Conservation (phyloP, 2,113 vertebrate species). For the Aythya baeri region DNA sequence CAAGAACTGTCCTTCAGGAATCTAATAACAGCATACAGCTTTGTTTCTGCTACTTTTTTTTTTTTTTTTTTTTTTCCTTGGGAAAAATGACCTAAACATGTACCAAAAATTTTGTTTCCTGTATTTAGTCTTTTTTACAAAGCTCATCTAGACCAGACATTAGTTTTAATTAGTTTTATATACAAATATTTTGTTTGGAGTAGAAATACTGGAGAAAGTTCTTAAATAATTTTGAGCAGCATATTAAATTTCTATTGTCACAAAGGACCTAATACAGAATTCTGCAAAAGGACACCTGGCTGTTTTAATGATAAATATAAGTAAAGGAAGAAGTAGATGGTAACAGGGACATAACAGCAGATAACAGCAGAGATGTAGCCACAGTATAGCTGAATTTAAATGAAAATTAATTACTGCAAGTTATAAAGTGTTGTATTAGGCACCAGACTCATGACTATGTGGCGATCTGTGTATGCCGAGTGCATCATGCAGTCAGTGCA, state of each 20-base stretch:
- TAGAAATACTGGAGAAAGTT: background rate
- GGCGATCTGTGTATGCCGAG: background rate
- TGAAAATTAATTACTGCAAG: constrained; percentile 19
- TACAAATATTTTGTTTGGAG: background rate
- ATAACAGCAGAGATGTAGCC: background rate
- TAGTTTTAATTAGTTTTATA: background rate
- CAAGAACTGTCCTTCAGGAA: constrained; percentile 19
- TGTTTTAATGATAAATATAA: background rate
- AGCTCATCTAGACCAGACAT: background rate
- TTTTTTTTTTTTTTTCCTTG: background rate
- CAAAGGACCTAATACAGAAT: background rate
- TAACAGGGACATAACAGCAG: background rate
- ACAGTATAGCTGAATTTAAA: background rate
- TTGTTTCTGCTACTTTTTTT: background rate
- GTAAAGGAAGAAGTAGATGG: background rate
- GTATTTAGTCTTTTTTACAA: background rate
- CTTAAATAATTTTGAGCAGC: background rate
- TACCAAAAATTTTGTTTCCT: background rate
- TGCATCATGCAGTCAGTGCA: background rate
- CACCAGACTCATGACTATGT: background rate
- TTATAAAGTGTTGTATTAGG: background rate
- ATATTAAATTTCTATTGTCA: background rate
- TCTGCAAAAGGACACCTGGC: background rate
- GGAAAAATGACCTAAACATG: background rate
- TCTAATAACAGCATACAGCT: background rate